Base-by-base conservation (phyloP, 2,797 vertebrate species). In the Danio kyathit region DNA sequence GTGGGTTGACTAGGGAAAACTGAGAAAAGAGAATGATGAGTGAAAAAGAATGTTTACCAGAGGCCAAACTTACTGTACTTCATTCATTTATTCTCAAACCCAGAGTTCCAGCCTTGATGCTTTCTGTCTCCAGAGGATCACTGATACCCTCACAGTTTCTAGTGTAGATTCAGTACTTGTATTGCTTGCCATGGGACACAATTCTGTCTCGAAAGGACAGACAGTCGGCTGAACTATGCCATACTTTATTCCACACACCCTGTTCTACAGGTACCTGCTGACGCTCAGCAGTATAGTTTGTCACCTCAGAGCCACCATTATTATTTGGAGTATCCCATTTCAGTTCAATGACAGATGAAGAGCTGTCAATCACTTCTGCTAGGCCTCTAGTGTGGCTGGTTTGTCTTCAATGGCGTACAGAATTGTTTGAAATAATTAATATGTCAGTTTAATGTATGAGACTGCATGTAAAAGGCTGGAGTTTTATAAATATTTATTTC, bases 81-180 rank as follows among this genome's bases (percentile, higher is more conserved):
- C 3, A 29, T 29, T 29, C 29, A 29, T 29, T 3, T 29, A 29
- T 29, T 29, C 29, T 29, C 29, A 3, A 3, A 29, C 29, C 29
- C 29, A 29, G 29, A 29, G 29, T 29, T 29, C 29, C 29, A 29
- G 29, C 3, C 29, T 29, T 29, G 29, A 29, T 29, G 29, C 29
- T 29, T 29, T 29, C 29, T 29, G 29, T 29, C 29, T 29, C 29
- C 29, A 29, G 29, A 1, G 29, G 29, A 29, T 29, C 29, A 29
- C 29, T 29, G 0, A 86, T 51, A 21, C 95, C 96, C 89, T 96
- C 94, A 0, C 92, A 88, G 21, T 92, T 97, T 88, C 94, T 88
- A 0, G 96, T 94, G 14, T 87, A 93, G 88, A 97, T 93, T 9
- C 90, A 91, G 89, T 96, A 96, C 89, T 88, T 88, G 85, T 96